These are phyloP conservation scores for Drosophila funebris DNA, from an alignment of 1,140 invertebrate genomes.

Conservation along the genomic window DNA sequence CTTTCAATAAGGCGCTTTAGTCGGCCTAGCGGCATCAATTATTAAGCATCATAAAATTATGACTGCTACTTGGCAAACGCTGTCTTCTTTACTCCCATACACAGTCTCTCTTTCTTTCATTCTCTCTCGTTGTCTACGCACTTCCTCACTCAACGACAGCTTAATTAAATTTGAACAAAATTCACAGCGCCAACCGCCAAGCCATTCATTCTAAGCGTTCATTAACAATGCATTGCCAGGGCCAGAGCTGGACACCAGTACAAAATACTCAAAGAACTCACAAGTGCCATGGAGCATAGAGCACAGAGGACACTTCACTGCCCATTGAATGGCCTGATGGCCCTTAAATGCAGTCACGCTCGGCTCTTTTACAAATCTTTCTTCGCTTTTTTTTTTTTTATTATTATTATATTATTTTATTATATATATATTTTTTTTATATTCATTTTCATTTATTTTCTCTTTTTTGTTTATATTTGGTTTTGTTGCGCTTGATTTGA, in stretches of 20 bases:
- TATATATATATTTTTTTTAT: conserved; percentile 1
- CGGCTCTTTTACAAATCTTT: conserved; percentile 4
- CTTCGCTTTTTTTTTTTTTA: background rate
- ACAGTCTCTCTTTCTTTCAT: too few species aligned
- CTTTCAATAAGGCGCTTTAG: conserved; percentile 70
- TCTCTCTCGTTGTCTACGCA: background rate
- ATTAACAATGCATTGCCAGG: conserved; percentile 66
- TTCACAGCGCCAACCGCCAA: conserved; percentile 25
- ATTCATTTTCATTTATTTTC: conserved; percentile 5
- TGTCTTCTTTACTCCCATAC: too few species aligned
- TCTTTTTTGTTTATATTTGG: background rate
- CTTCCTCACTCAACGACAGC: conserved; percentile 33
- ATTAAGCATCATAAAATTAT: conserved; percentile 73
- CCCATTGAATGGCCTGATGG: conserved; percentile 24
- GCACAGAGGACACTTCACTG: conserved; percentile 29
- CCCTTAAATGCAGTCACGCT: conserved; percentile 30
- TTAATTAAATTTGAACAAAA: conserved; percentile 69
- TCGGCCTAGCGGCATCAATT: conserved; percentile 60
- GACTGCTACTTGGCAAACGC: conserved; percentile 20
- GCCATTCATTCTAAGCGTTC: conserved; percentile 47
- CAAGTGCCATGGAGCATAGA: conserved; percentile 2
- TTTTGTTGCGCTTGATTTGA: background rate
- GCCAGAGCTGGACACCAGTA: background rate
- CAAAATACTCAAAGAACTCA: background rate
- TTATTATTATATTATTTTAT: conserved; percentile 1